These are phyloP conservation scores for Eupeodes corollae DNA, from an alignment of 1,140 invertebrate species.

Conservation along the genomic window DNA sequence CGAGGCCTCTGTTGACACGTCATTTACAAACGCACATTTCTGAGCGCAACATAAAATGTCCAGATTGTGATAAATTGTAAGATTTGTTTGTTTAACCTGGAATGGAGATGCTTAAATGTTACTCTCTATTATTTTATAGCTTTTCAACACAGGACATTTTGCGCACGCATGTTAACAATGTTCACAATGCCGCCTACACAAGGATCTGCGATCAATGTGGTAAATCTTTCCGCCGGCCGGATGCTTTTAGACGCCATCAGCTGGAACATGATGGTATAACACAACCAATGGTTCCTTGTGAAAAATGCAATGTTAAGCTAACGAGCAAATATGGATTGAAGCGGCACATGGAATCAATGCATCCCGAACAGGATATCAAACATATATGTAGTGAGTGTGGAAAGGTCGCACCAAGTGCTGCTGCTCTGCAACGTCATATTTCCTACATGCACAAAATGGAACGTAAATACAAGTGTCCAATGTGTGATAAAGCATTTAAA, in stretches of 20 bases:
- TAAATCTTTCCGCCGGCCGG: conserved; percentile 19
- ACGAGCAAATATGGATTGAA: conserved; percentile 25
- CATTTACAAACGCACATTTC: conserved; percentile 25
- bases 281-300: conserved; percentile 14
- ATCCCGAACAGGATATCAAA: background rate
- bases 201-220: conserved; percentile 33
- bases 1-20: conserved; percentile 17
- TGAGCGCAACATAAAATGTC: conserved; percentile 17
- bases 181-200: conserved; percentile 23
- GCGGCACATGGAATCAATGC: conserved; percentile 20
- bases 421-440: no score
- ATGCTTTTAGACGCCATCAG: conserved; percentile 25
- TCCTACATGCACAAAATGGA: no score
- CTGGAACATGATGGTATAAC: conserved; percentile 17
- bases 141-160: conserved; percentile 22
- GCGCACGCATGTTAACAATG: conserved; percentile 24
- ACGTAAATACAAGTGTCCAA: no score
- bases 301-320: conserved; percentile 22
- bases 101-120: background rate
- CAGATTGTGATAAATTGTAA: conserved; percentile 20
- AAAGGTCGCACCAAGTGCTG: background rate
- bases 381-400: conserved; percentile 1
- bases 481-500: no score
- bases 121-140: conserved; percentile 1
- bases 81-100: background rate